Evolutionary conservation across 1,140 invertebrate genomes (phyloP), one percentile per base, ranked within the genome.

Genomic region (Drosophila sp.): DNA sequence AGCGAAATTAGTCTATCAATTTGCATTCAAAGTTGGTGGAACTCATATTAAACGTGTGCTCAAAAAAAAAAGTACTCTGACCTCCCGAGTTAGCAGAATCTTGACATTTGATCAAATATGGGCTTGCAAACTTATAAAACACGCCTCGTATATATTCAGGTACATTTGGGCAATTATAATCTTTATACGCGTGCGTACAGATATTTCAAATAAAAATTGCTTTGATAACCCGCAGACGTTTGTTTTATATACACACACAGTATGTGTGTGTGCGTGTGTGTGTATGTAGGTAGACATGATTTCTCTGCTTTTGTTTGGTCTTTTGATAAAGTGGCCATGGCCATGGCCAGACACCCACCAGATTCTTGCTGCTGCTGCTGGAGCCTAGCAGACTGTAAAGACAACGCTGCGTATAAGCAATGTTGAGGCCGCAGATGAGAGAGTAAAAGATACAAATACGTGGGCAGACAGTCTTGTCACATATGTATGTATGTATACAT

Each of bases 141-240:
- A 38, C 35, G 11, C 35, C 35, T 38, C 35, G 35, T 41, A 64
- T 69, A 32, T 54, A 32, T 35, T 30, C 17, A 57, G n/a, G 40
- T 64, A 54, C 47, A 62, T 40, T 54, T 35, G 41, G 61, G 61
- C 70, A 79, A 75, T 76, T 86, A 78, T 70, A 81, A 78, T 86
- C 70, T 71, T 64, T 30, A 56, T 64, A 65, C 56, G 60, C 66
- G 55, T 70, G 60, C 50, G 60, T 71, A 70, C 68, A 81, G 74
- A 77, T 65, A 68, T 76, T 76, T 47, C 66, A 65, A 66, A 66
- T 82, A 50, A 57, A 75, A 67, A 83, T 76, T 64, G 72, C 76
- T 64, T 66, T 86, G 70, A 85, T 86, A 85, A 86, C 74, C 82
- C 65, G 47, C 64, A 70, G 35, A 72, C 41, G 38, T 55, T 32